A percentile compares a stretch with the other conserved stretches of the same genome.
These are phyloP conservation scores for Plebejus melissa DNA, from an alignment of 2,888 invertebrate genomes.

Conservation along the genomic window DNA sequence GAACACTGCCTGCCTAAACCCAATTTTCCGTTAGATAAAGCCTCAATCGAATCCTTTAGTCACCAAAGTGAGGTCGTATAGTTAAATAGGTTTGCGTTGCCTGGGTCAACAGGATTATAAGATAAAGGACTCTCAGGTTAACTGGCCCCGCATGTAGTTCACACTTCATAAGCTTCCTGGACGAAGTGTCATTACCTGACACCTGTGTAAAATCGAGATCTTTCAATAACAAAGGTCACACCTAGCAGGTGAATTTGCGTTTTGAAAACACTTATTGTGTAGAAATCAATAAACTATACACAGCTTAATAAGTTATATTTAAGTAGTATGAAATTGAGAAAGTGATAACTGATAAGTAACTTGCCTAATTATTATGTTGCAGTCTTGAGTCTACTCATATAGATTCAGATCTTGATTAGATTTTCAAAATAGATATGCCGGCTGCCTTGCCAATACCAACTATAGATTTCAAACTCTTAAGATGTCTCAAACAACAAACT, in stretches of 20 bases:
- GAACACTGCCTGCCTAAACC: not conserved
- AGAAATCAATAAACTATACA: too few relatives aligned
- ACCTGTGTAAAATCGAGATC: not conserved
- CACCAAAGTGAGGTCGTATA: not conserved
- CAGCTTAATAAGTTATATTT: too few relatives aligned
- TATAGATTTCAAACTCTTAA: not conserved
- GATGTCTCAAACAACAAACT: not conserved
- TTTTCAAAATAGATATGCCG: not conserved
- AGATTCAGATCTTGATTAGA: not conserved
- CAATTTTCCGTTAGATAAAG: not conserved
- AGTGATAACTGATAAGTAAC: not conserved
- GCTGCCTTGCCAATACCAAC: not conserved
- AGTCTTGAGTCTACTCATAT: not conserved
- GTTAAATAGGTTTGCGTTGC: not conserved
- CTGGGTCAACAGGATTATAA: conserved; percentile 13
- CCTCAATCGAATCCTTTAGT: not conserved
- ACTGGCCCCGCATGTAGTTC: not conserved
- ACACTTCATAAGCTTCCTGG: not conserved
- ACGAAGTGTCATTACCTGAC: not conserved
- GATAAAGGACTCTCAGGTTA: conserved; percentile 13
- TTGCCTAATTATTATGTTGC: not conserved
- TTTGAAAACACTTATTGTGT: too few relatives aligned
- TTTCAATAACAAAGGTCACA: not conserved
- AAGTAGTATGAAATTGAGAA: not conserved
- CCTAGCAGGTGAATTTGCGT: not conserved